These are phyloP conservation scores for Andrena cerasifolii DNA, from an alignment of 1,140 invertebrate species.

Conservation along the genomic window DNA sequence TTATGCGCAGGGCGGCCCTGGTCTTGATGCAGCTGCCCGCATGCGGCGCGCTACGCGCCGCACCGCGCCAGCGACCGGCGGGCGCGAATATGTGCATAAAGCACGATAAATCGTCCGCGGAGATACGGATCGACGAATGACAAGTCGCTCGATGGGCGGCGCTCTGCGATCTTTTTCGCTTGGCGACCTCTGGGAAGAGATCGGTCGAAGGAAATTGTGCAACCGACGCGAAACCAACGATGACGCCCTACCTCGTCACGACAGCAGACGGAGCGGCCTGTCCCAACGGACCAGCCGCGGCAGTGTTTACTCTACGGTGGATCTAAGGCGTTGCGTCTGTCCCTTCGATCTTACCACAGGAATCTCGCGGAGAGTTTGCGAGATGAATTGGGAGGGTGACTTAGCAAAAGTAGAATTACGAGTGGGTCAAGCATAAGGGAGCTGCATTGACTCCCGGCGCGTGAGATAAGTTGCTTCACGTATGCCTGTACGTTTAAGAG, in stretches of 20 bases:
- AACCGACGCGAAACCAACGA: background rate
- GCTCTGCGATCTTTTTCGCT: slow-evolving; percentile 30
- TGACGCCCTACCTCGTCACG: background rate
- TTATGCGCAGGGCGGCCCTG: slow-evolving; percentile 59
- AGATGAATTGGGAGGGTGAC: too few relatives aligned
- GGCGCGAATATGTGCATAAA: slow-evolving; percentile 60
- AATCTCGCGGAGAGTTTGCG: too few relatives aligned
- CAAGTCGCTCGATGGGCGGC: slow-evolving; percentile 46
- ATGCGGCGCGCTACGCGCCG: slow-evolving; percentile 16
- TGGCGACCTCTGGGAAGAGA: slow-evolving; percentile 6
- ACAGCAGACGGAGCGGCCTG: background rate
- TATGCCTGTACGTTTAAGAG: too few relatives aligned
- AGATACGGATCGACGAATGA: slow-evolving; percentile 57
- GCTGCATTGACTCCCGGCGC: too few relatives aligned
- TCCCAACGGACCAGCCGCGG: background rate
- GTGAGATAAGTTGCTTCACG: too few relatives aligned
- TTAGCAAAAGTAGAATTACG: too few relatives aligned
- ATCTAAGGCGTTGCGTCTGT: too few relatives aligned
- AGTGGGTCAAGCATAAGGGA: too few relatives aligned
- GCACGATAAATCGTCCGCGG: slow-evolving; percentile 58
- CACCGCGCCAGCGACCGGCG: background rate
- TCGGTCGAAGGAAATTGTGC: background rate
- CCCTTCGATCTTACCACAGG: too few relatives aligned
- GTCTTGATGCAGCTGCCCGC: slow-evolving; percentile 59
- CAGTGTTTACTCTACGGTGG: too few relatives aligned